phyloP scores from a whole-genome alignment of 1,140 invertebrate species.

The Ericerus pela region DNA sequence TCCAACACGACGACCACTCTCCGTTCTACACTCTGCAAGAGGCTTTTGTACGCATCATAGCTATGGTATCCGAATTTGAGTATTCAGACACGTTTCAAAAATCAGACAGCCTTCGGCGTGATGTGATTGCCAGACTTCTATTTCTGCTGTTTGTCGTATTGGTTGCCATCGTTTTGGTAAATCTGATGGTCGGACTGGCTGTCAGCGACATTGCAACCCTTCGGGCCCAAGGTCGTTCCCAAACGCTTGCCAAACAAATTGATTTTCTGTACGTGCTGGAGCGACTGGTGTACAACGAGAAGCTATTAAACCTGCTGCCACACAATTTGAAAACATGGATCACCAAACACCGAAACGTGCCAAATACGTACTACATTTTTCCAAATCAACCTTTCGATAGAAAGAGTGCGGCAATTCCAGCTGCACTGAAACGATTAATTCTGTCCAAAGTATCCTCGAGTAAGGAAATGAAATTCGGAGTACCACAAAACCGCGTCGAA shows the following conservation, averaged over 20 bases:
- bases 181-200: slow-evolving; percentile 34
- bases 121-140: slow-evolving; percentile 25
- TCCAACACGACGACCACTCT: slow-evolving; percentile 32
- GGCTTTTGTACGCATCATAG: slow-evolving; percentile 36
- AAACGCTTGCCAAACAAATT: slow-evolving; percentile 21
- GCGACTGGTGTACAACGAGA: slow-evolving; percentile 18
- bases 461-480: too few species aligned
- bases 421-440: too few species aligned
- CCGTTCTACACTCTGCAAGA: slow-evolving; percentile 28
- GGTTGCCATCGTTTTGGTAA: slow-evolving; percentile 33
- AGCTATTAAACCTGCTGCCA: slow-evolving; percentile 14
- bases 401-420: too few species aligned
- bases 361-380: neutral
- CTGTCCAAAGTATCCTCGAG: too few species aligned
- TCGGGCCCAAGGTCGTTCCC: slow-evolving; percentile 20
- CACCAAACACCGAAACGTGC: neutral
- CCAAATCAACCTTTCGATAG: neutral
- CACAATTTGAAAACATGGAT: neutral
- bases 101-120: slow-evolving; percentile 27
- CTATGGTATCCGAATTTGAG: slow-evolving; percentile 44
- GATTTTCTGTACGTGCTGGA: slow-evolving; percentile 22
- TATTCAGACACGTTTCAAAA: slow-evolving; percentile 24
- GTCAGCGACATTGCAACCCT: slow-evolving; percentile 31
- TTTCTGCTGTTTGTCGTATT: slow-evolving; percentile 29
- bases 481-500: too few species aligned